Percentiles rank a stretch among this genome's conserved stretches.
These are phyloP conservation scores for Mus caroli DNA, from an alignment of 2,797 vertebrate genomes.

Conservation along the genomic window DNA sequence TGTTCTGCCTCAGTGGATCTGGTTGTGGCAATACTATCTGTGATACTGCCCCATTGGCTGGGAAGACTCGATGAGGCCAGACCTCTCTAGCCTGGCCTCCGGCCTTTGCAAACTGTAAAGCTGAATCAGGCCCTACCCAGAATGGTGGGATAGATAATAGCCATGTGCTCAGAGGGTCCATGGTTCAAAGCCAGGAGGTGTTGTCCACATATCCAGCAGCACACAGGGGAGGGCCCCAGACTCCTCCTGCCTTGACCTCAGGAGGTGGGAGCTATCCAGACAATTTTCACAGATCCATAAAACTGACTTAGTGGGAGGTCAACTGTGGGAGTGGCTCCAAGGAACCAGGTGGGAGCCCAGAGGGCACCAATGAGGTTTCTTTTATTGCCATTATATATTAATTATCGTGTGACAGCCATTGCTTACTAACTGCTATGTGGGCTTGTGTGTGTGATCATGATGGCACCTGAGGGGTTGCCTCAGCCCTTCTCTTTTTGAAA, in stretches of 20 bases:
- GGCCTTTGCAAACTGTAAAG: neutral
- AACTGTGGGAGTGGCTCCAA: neutral
- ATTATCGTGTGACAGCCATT: conserved; percentile 65
- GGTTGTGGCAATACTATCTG: neutral
- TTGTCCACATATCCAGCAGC: neutral
- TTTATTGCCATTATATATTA: conserved; percentile 72
- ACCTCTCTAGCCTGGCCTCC: neutral
- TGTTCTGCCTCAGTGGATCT: conserved; percentile 35
- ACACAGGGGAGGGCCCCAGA: neutral
- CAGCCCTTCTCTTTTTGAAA: neutral
- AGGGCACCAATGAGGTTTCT: conserved; percentile 64
- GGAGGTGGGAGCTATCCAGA: neutral
- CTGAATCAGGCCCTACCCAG: neutral
- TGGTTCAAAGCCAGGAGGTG: neutral
- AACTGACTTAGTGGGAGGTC: conserved; percentile 57
- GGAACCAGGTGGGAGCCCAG: conserved; percentile 72
- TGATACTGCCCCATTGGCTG: neutral
- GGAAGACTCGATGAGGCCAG: neutral
- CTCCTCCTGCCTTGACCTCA: conserved; percentile 19
- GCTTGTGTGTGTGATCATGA: neutral
- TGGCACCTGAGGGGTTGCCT: neutral
- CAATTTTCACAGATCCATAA: conserved; percentile 62
- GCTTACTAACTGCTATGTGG: conserved; percentile 40
- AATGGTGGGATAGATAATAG: neutral
- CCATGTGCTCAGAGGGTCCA: neutral